phyloP scores from a whole-genome alignment of 2,797 vertebrate species.

The Centropyge bicolor region DNA sequence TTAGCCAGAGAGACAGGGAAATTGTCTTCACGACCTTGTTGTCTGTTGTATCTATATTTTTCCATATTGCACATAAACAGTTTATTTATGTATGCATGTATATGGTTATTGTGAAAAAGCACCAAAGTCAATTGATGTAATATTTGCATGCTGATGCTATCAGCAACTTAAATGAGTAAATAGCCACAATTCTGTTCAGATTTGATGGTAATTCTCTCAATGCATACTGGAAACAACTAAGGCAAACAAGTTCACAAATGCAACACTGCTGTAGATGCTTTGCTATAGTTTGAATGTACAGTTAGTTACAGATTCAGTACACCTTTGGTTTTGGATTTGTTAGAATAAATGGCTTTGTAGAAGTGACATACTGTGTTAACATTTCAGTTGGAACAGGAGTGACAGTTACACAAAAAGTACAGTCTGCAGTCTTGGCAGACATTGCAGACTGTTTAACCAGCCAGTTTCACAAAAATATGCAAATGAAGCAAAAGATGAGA shows the following conservation, averaged over 20 bases:
- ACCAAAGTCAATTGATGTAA: background rate
- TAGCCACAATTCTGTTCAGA: background rate
- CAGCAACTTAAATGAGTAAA: background rate
- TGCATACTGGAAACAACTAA: background rate
- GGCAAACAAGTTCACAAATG: background rate
- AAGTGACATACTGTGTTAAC: background rate
- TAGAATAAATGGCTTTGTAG: background rate
- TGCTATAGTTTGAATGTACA: background rate
- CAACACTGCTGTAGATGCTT: background rate
- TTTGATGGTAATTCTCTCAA: background rate
- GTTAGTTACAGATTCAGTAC: background rate
- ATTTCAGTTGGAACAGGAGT: constrained; percentile 1
- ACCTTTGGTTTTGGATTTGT: background rate
- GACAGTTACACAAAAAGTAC: background rate
- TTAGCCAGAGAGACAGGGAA: constrained; percentile 17
- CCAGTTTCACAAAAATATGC: background rate
- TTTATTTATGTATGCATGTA: background rate
- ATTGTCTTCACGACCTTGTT: background rate
- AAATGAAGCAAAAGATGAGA: background rate
- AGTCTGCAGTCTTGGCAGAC: background rate
- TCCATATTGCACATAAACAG: background rate
- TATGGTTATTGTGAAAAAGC: background rate
- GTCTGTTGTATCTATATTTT: constrained; percentile 2
- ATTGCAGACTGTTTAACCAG: background rate
- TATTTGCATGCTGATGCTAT: background rate